Base-by-base conservation (phyloP, 2,888 invertebrate genomes). In the Suillia variegata region DNA sequence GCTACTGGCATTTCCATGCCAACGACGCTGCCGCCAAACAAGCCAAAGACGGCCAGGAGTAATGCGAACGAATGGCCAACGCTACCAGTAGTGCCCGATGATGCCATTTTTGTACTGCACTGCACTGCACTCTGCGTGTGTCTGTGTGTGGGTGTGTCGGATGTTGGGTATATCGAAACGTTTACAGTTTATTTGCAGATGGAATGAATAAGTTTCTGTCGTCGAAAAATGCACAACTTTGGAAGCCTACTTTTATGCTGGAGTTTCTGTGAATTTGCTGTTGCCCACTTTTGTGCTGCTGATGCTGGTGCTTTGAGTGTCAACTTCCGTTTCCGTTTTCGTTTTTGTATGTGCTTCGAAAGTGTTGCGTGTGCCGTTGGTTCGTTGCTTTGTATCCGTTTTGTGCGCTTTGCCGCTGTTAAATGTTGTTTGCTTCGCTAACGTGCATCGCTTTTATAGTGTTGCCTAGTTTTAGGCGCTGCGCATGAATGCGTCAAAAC, bases 1-100 rank as follows among this genome's bases (percentile, higher is more conserved):
- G 74, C 69, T n/a, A n/a, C n/a, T 15, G 70, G 67, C 58, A 78
- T 56, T 55, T 76, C 77, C 56, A 72, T 54, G n/a, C n/a, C n/a
- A n/a, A n/a, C n/a, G n/a, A n/a, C n/a, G n/a, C n/a, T 3, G 69
- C 73, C 60, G 67, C 64, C 59, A 58, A 67, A 56, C 75, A 61
- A 54, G 71, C 55, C 5, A n/a, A n/a, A n/a, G n/a, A n/a, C 59
- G 58, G 73, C 61, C 59, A 74, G 54, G 42, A 71, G 69, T 70
- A 70, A 58, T 1, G 52, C 45, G 13, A 48, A 13, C 13, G 18
- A 55, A 33, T 26, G 45, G n/a, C n/a, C 4, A 31, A 26, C n/a
- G 38, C 13, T 34, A 10, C n/a, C 34, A 54, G 26, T 8, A 53
- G 21, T 26, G 47, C 38, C 17, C n/a, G n/a, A n/a, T n/a, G n/a